Evolutionary conservation across 2,797 vertebrate species (phyloP), one percentile per base, ranked within the genome.

Genomic region (Mus spretus): DNA sequence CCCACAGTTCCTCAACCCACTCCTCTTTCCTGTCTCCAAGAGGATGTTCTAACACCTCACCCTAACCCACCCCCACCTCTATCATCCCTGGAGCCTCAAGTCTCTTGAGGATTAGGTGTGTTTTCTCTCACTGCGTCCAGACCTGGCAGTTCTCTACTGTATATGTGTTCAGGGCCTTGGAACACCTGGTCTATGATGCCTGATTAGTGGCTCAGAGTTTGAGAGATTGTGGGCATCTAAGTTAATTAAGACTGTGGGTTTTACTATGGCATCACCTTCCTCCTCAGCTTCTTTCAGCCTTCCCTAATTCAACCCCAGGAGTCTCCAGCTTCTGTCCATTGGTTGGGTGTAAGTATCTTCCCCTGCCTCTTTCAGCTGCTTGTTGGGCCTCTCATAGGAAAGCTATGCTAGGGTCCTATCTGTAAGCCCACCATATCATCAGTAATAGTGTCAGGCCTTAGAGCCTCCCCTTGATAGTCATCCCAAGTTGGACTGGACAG

Each of bases 311-410:
- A 67, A 37, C n/a, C n/a, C 37, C 70, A 72, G n/a, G 34, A 9
- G 19, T 37, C 7, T 0, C 0, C 9, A 3, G 20, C 70, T 37
- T 72, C n/a, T 37, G 15, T 72, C 3, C 34, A 37, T 4, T 72
- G 70, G n/a, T 37, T 72, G 8, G n/a, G 9, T 37, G 8, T 1
- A 72, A 72, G 17, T 72, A 37, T 37, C 8, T 20, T 70, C 70
- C 8, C 22, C n/a, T 72, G n/a, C 20, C 19, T 37, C 17, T 37
- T n/a, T 72, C 19, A 20, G 70, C 17, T 10, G n/a, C 8, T 72
- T 72, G 19, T 72, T 72, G 8, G 3, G 8, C 8, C n/a, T 37
- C n/a, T 72, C 70, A 37, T 3, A 72, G 3, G n/a, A 37, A 17
- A 72, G n/a, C 19, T 19, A 37, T 37, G 19, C 1, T 31, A 34